Evolutionary conservation across 23 tunicate genomes (phyloP), one percentile per base, ranked within the genome.

Genomic region (Trididemnum clinides): DNA sequence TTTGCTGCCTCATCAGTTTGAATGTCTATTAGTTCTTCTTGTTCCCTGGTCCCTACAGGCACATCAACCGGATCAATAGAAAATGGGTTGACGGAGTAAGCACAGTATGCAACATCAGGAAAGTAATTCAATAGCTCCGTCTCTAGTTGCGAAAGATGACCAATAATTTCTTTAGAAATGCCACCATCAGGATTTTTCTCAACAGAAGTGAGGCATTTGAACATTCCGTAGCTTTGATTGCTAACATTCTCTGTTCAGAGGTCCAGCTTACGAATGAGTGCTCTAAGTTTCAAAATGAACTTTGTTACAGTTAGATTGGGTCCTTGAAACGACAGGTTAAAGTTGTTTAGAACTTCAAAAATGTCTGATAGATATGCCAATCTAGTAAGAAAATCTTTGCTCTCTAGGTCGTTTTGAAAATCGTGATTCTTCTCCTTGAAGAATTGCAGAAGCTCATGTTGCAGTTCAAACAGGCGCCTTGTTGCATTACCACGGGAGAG

Each of bases 351-450:
- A 64, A 72, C 82, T 73, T 57, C 77, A 33, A 88, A 88, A 82
- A 88, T 88, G 87, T 88, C 92, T 63, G 92, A 72, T 38, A 82
- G 75, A 86, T 88, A 82, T 20, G 83, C 83, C 88, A 86, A 59
- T 28, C 90, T 86, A 37, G 58, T 36, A 69, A 85, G 80, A 85
- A 85, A 85, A 33, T 74, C 83, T 80, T 85, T 39, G 51, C 72
- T 57, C 49, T 74, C 88, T 72, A 85, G 28, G 78, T 74, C 71
- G 35, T 26, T 85, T 75, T 64, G 62, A 62, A 86, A 86, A 86
- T 86, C 84, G 34, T 86, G 84, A 86, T 86, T 44, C 71, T 86
- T 77, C 71, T 77, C 66, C 84, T 39, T 59, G 75, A 62, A 86
- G 81, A 86, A 78, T 77, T 39, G 37, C 33, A 86, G 84, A 35